These are phyloP conservation scores for Anodontia alba DNA, from an alignment of 2,888 invertebrate genomes.

Conservation along the genomic window DNA sequence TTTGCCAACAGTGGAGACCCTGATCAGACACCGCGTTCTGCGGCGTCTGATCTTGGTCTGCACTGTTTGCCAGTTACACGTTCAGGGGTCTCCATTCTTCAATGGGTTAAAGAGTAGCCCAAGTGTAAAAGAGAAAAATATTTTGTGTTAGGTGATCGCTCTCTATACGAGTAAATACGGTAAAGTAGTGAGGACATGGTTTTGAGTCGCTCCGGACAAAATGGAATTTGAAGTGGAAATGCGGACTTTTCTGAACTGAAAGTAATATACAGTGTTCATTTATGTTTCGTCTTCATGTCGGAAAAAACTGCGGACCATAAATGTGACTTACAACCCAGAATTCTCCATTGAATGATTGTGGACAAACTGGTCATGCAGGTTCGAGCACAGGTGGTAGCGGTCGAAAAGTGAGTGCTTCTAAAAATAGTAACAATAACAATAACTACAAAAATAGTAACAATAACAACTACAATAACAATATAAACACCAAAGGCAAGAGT, in stretches of 20 bases:
- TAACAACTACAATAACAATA: too few species aligned
- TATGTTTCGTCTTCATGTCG: not conserved
- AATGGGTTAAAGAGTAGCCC: too few species aligned
- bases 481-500: not conserved
- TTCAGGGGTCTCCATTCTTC: too few species aligned
- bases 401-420: not conserved
- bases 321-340: not conserved
- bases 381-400: not conserved
- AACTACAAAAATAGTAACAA: too few species aligned
- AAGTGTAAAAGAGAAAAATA: too few species aligned
- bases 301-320: not conserved
- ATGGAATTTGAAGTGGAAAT: not conserved
- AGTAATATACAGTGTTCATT: not conserved
- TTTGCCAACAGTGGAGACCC: too few species aligned
- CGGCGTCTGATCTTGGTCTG: too few species aligned
- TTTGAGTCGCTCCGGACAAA: not conserved
- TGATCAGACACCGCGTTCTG: too few species aligned
- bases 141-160: too few species aligned
- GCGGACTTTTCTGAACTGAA: not conserved
- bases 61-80: too few species aligned
- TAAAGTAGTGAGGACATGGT: constrained; percentile 3
- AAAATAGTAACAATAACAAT: too few species aligned
- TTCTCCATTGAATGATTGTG: not conserved
- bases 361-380: not conserved
- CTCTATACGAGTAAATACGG: constrained; percentile 2